Base-by-base conservation (phyloP, 2,113 vertebrate species). In the Suncus etruscus region DNA sequence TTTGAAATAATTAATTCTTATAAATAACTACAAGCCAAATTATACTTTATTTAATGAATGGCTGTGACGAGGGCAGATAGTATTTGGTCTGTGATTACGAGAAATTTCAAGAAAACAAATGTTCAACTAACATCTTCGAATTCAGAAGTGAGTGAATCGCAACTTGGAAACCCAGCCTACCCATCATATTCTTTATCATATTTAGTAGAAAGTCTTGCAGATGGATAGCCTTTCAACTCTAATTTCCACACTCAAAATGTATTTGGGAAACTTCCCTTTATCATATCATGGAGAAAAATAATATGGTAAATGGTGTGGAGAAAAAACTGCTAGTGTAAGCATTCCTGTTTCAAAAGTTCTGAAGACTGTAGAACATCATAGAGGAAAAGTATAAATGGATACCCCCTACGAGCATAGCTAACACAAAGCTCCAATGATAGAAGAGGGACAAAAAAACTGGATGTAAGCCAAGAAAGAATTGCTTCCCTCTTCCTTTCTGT, bases 21-120 rank as follows among this genome's bases (percentile, higher is more conserved):
- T 14, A 89, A 82, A 45, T 58, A 74, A 83, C 18, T 72, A 48
- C 8, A 92, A 79, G 48, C 39, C 25, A 75, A 80, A 54, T 84
- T 51, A 27, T 14, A 11, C 29, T 91, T 14, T 47, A 32, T 63
- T 70, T 77, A 45, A 72, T 16, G 11, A 68, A 27, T 18, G 65
- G 6, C 1, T 74, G 9, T 70, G 50, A 20, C 22, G 61, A 7
- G n/a, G 29, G 32, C 16, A 54, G 29, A 31, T 32, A 11, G 29
- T 50, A 80, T 87, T 47, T 91, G 78, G 50, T 61, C 27, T 20
- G 84, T 32, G 11, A 80, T 86, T 14, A 63, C 2, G 32, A 18
- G 3, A 65, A 54, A 27, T 66, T 92, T 66, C 7, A 66, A 75
- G 58, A 29, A 72, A 91, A 4, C 11, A 45, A 7, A 77, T 48